Evolutionary conservation across 2,113 vertebrate species (phyloP).

Genomic region (Tympanuchus pallidicinctus): DNA sequence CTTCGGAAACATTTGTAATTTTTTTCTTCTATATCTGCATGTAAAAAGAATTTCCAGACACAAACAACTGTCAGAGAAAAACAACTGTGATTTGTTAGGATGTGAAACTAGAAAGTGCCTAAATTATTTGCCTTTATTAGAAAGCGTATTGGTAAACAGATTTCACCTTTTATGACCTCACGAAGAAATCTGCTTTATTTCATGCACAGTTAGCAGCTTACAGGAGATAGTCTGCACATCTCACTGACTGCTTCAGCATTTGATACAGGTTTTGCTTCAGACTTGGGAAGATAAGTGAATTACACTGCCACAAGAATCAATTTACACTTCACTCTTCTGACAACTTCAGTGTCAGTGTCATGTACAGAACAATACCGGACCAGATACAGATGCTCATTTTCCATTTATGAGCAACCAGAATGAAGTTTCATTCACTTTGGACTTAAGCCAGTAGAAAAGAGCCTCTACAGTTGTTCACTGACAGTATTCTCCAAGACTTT

Average conservation of each 20-base stretch:
- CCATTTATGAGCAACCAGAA: constrained; percentile 29
- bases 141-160: neutral
- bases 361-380: neutral
- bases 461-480: neutral
- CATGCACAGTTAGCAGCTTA: neutral
- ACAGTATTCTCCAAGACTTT: neutral
- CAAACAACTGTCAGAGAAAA: neutral
- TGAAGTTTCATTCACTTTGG: constrained; percentile 16
- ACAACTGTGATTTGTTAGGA: neutral
- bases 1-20: neutral
- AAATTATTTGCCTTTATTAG: neutral
- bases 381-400: neutral
- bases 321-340: neutral
- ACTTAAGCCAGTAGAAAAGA: constrained; percentile 31
- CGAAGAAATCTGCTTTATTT: neutral
- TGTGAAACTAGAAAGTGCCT: neutral
- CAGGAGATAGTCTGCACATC: neutral
- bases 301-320: neutral
- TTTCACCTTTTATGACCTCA: neutral
- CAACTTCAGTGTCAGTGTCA: neutral
- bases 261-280: neutral
- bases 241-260: neutral
- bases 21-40: neutral
- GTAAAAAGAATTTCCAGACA: neutral
- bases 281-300: neutral